phyloP scores from a whole-genome alignment of 2,888 invertebrate species.

The Chymomyza amoena region DNA sequence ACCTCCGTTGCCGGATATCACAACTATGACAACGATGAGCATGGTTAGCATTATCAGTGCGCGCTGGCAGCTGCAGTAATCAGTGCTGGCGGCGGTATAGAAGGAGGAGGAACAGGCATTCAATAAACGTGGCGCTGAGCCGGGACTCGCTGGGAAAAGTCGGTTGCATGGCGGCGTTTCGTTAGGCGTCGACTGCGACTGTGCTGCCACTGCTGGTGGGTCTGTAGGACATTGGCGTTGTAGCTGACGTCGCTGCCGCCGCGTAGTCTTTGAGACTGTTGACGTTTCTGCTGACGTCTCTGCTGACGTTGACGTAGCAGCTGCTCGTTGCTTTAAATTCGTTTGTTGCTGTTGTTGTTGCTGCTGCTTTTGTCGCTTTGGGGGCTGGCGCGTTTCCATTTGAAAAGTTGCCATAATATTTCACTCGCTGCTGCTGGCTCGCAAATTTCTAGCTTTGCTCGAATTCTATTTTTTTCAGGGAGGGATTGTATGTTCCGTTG shows the following conservation, averaged over 20 bases:
- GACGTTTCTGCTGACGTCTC: constrained; percentile 14
- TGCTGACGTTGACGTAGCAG: constrained; percentile 11
- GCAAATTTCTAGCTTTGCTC: constrained; percentile 36
- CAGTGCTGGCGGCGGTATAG: constrained; percentile 19
- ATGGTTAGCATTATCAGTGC: constrained; percentile 73
- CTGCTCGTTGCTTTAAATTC: constrained; percentile 63
- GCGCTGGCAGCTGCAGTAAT: constrained; percentile 46
- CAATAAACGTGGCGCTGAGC: not conserved
- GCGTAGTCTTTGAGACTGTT: constrained; percentile 9
- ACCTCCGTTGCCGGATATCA: constrained; percentile 76
- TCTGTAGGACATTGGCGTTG: constrained; percentile 29
- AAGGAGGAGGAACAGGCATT: constrained; percentile 22
- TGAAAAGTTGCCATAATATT: constrained; percentile 76
- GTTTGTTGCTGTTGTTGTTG: constrained; percentile 54
- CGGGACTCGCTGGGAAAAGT: constrained; percentile 36
- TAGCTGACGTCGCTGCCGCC: constrained; percentile 15
- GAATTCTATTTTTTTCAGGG: constrained; percentile 30
- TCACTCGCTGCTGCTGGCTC: constrained; percentile 40
- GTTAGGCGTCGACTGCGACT: constrained; percentile 3
- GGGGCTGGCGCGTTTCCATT: constrained; percentile 67
- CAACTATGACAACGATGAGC: constrained; percentile 70
- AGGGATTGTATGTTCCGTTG: not conserved
- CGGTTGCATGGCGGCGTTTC: constrained; percentile 44
- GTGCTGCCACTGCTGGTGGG: constrained; percentile 3
- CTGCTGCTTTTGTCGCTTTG: constrained; percentile 38